Base-by-base conservation (phyloP, 2,113 vertebrate species). In the Pan troglodytes region DNA sequence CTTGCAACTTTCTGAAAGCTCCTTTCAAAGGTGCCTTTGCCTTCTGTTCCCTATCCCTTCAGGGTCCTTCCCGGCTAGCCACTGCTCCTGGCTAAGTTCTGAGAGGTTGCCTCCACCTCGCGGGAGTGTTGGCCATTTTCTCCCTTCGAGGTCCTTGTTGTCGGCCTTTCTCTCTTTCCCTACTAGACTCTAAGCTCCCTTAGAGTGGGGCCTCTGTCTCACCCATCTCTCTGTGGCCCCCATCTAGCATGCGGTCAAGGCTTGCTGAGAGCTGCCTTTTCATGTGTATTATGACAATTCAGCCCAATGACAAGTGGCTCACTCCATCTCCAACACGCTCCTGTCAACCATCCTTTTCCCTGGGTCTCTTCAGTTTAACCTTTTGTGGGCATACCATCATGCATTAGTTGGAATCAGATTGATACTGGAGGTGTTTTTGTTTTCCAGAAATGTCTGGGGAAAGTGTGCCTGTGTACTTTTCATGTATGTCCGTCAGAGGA, bases 211-310 rank as follows among this genome's bases (percentile, higher is more conserved):
- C 5, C 22, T 80, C 83, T 61, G 9, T 61, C 55, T 78, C 73
- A 6, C 14, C 27, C 3, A 7, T 13, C 6, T 32, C 11, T 50
- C 40, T 32, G 0, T 30, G 30, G 25, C 27, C 55, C 2, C 22
- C 40, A 4, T 8, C 16, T 35, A 84, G 20, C 4, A 0, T 5
- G 23, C 43, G 57, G 6, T 23, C 11, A 7, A 50, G 23, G 0
- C n/a, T 27, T 25, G 35, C 14, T 5, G 2, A 27, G 9, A 0
- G 6, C 25, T 0, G 8, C 12, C 48, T 90, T 70, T 23, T 48
- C 85, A 10, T 0, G 4, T 14, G 7, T 25, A 1, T 4, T 25
- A 40, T 4, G 11, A 9, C 43, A 40, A 55, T 3, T 18, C 0
- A 13, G 7, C 43, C 30, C 20, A 3, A 0, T 4, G 10, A 14